Conservation (phyloP, 2,888 invertebrate species). For the Vanessa cardui region DNA sequence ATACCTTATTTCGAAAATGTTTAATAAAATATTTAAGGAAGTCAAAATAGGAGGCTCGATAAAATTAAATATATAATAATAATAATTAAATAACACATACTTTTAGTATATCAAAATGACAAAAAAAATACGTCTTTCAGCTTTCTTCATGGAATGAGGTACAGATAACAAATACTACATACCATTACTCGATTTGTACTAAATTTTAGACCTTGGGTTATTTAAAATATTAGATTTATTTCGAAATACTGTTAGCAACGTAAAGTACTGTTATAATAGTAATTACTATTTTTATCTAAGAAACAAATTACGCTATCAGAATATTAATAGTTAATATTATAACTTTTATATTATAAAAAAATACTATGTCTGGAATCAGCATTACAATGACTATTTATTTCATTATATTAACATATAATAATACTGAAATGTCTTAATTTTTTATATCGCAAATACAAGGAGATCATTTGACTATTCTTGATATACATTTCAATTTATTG, state of each 20-base stretch:
- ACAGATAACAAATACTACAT: background rate
- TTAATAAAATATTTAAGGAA: no score
- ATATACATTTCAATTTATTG: background rate
- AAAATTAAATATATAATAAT: background rate
- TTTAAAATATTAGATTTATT: background rate
- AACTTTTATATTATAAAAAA: conserved; percentile 46
- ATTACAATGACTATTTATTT: conserved; percentile 41
- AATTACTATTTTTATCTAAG: conserved; percentile 3
- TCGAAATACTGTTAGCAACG: background rate
- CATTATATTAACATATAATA: conserved; percentile 42
- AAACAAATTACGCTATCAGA: conserved; percentile 13
- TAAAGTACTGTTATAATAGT: background rate
- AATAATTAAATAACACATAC: background rate
- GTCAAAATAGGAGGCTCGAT: no score
- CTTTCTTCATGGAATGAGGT: background rate
- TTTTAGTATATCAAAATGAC: background rate
- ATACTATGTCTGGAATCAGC: conserved; percentile 64
- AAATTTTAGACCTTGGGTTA: conserved; percentile 51
- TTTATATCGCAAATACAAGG: conserved; percentile 29
- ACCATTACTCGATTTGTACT: conserved; percentile 53
- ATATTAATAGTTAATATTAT: conserved; percentile 5
- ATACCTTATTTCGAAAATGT: no score
- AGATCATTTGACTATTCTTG: conserved; percentile 5
- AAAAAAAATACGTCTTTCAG: no score
- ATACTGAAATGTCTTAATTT: conserved; percentile 62